phyloP scores from a whole-genome alignment of 2,888 invertebrate species.

The Spialia ferax region DNA sequence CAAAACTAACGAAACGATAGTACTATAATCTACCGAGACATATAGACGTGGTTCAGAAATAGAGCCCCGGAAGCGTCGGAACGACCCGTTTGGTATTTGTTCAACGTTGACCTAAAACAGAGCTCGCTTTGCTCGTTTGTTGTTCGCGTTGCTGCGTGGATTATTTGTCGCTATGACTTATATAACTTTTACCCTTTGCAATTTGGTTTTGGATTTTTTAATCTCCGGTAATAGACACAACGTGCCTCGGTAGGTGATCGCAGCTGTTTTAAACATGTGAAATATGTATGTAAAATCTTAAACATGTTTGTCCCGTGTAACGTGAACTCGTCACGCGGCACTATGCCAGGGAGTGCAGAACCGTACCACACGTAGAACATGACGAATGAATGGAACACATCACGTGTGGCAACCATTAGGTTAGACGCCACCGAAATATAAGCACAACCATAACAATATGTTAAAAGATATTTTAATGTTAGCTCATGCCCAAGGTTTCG shows the following conservation, averaged over 20 bases:
- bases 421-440: slow-evolving; percentile 40
- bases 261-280: slow-evolving; percentile 37
- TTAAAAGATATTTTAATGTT: slow-evolving; percentile 22
- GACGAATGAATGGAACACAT: slow-evolving; percentile 78
- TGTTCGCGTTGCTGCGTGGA: slow-evolving; percentile 64
- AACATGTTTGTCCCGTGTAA: slow-evolving; percentile 49
- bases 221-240: slow-evolving; percentile 24
- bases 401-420: slow-evolving; percentile 60
- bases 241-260: slow-evolving; percentile 20
- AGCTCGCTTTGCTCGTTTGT: slow-evolving; percentile 84
- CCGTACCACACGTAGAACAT: slow-evolving; percentile 70
- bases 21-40: slow-evolving; percentile 57
- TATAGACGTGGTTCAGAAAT: slow-evolving; percentile 81
- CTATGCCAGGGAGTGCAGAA: slow-evolving; percentile 71
- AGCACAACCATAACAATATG: slow-evolving; percentile 30
- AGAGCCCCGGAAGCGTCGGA: slow-evolving; percentile 83
- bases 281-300: slow-evolving; percentile 37
- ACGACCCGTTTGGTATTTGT: slow-evolving; percentile 87
- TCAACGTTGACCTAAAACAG: slow-evolving; percentile 87
- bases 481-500: slow-evolving; percentile 26
- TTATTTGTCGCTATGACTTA: slow-evolving; percentile 42
- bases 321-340: slow-evolving; percentile 74
- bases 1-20: slow-evolving; percentile 69
- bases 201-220: slow-evolving; percentile 34
- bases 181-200: slow-evolving; percentile 36